These are phyloP conservation scores for Plecturocebus donacophilus DNA, from an alignment of 2,113 vertebrate genomes.

Conservation along the genomic window DNA sequence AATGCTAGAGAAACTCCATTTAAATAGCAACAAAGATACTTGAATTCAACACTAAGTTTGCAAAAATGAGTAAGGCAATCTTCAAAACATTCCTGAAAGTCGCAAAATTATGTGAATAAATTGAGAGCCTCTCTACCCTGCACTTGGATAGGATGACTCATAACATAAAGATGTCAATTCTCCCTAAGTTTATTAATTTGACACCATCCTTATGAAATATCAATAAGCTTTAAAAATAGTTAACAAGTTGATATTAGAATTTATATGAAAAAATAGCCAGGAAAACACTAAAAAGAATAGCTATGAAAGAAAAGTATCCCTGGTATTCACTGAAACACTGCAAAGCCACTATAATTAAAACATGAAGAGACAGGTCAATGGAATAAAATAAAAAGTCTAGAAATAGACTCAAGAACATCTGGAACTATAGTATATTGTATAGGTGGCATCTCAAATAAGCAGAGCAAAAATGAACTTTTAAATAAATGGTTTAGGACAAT, in stretches of 20 bases:
- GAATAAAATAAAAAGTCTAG: conserved; percentile 17
- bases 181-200: neutral
- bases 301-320: neutral
- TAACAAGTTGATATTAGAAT: neutral
- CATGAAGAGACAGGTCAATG: neutral
- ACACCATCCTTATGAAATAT: neutral
- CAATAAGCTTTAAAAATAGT: neutral
- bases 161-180: neutral
- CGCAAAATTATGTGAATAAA: neutral
- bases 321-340: neutral
- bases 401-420: neutral
- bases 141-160: neutral
- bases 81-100: neutral
- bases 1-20: neutral
- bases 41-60: neutral
- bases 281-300: neutral
- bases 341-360: neutral
- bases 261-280: neutral
- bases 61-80: neutral
- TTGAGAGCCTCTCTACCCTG: neutral
- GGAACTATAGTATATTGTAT: neutral
- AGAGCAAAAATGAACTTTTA: conserved; percentile 11
- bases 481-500: neutral
- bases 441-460: neutral
- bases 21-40: neutral